Conservation (phyloP, 2,113 vertebrate species). For the Prunella fulvescens region DNA sequence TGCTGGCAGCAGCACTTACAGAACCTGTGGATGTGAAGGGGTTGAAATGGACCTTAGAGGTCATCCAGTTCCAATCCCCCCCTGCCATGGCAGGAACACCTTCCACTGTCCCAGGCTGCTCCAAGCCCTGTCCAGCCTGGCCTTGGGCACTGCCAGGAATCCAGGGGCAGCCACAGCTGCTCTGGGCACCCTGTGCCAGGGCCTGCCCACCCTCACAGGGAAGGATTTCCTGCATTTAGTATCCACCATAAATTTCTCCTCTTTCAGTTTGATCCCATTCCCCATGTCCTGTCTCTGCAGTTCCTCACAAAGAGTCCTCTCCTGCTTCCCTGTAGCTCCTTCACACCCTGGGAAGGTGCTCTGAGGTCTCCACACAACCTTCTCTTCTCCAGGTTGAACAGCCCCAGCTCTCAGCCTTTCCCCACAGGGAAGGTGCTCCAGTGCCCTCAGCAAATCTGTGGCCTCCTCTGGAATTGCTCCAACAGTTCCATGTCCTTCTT, state of each 20-base stretch:
- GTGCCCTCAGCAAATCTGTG: no score
- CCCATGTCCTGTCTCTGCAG: neutral
- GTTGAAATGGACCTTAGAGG: neutral
- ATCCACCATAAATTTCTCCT: neutral
- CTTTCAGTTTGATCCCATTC: neutral
- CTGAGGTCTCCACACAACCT: neutral
- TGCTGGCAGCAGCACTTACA: neutral
- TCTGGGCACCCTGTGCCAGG: neutral
- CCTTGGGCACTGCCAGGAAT: neutral
- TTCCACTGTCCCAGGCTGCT: accelerated
- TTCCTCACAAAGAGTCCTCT: neutral
- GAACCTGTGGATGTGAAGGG: neutral
- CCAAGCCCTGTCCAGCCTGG: accelerated
- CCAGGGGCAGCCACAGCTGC: neutral
- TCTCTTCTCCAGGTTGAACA: neutral
- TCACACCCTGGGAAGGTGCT: neutral
- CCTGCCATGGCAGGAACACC: neutral
- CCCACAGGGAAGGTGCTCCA: neutral
- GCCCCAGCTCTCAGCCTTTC: neutral
- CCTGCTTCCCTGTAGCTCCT: accelerated
- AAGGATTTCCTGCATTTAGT: neutral
- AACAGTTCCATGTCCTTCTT: neutral
- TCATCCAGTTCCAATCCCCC: neutral
- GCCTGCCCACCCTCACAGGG: accelerated
- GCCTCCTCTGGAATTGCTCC: neutral